phyloP scores from a whole-genome alignment of 2,113 vertebrate species.

The Oryzias javanicus region DNA sequence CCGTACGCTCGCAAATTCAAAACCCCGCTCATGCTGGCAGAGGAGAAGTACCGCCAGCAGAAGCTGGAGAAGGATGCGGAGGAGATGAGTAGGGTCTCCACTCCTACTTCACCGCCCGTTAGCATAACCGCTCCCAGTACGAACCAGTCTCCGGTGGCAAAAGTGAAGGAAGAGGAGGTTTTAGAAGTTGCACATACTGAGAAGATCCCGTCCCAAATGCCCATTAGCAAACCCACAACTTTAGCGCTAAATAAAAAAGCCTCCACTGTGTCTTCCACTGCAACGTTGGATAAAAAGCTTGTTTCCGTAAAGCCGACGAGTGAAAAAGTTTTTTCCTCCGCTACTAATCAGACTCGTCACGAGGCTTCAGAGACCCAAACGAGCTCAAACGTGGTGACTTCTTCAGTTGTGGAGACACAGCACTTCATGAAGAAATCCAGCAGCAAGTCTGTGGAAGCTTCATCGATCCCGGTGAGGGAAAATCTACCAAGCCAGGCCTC shows the following conservation, averaged over 20 bases:
- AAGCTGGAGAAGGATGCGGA: slow-evolving; percentile 71
- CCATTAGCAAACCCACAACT: slow-evolving; percentile 66
- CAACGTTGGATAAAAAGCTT: slow-evolving; percentile 51
- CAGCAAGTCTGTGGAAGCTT: slow-evolving; percentile 49
- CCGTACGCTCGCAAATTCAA: slow-evolving; percentile 86
- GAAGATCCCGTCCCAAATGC: slow-evolving; percentile 56
- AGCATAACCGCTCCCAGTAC: slow-evolving; percentile 8
- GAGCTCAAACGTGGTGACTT: slow-evolving; percentile 34
- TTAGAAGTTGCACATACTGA: slow-evolving; percentile 24
- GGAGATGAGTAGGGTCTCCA: slow-evolving; percentile 67
- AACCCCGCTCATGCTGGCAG: slow-evolving; percentile 92
- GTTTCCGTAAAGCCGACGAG: slow-evolving; percentile 8
- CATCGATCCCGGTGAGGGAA: slow-evolving; percentile 63
- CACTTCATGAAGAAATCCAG: slow-evolving; percentile 63
- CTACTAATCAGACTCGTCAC: slow-evolving; percentile 20
- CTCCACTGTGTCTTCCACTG: slow-evolving; percentile 29
- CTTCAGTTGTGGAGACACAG: slow-evolving; percentile 57
- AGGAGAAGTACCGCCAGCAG: slow-evolving; percentile 85
- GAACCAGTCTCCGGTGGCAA: slow-evolving; percentile 22
- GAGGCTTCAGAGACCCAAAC: slow-evolving; percentile 49
- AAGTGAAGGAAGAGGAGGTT: slow-evolving; percentile 32
- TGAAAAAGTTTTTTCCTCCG: slow-evolving; percentile 35
- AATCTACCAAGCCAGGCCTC: slow-evolving; percentile 61
- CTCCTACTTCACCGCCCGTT: slow-evolving; percentile 60
- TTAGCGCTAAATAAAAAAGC: slow-evolving; percentile 67